Evolutionary conservation across 2,113 vertebrate genomes (phyloP).

Genomic region (Vidua macroura): DNA sequence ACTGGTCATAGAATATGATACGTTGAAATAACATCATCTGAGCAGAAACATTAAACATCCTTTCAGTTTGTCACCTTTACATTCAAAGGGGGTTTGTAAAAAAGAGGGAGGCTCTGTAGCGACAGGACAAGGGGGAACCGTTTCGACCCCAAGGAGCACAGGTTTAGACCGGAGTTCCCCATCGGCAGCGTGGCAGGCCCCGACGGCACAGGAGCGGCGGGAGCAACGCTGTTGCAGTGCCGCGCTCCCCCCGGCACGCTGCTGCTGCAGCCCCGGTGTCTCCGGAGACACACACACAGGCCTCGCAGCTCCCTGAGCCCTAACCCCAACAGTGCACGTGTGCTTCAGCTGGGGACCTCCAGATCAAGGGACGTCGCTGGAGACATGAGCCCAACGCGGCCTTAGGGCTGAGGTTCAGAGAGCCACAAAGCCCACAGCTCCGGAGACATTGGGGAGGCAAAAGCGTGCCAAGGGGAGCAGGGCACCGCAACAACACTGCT

Average conservation of each 20-base stretch:
- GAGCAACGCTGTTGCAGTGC: rapidly evolving
- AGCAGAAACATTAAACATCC: background rate
- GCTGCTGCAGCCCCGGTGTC: background rate
- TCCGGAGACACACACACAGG: rapidly evolving
- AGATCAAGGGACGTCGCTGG: background rate
- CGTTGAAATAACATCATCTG: background rate
- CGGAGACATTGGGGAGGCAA: background rate
- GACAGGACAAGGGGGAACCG: background rate
- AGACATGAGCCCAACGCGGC: background rate
- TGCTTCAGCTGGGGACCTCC: background rate
- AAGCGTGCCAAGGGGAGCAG: background rate
- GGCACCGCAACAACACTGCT: rapidly evolving
- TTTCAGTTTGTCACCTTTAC: background rate
- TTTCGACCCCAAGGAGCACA: background rate
- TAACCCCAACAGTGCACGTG: rapidly evolving
- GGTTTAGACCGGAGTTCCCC: background rate
- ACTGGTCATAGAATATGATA: rapidly evolving
- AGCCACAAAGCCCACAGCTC: background rate
- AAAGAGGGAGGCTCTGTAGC: background rate
- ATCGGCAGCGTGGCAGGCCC: rapidly evolving
- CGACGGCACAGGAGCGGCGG: rapidly evolving
- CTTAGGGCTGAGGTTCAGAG: no score
- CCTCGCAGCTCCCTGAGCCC: background rate
- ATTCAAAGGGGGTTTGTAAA: background rate
- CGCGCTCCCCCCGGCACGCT: rapidly evolving